phyloP scores from a whole-genome alignment of 2,888 invertebrate species.

The Eupithecia subfuscata region DNA sequence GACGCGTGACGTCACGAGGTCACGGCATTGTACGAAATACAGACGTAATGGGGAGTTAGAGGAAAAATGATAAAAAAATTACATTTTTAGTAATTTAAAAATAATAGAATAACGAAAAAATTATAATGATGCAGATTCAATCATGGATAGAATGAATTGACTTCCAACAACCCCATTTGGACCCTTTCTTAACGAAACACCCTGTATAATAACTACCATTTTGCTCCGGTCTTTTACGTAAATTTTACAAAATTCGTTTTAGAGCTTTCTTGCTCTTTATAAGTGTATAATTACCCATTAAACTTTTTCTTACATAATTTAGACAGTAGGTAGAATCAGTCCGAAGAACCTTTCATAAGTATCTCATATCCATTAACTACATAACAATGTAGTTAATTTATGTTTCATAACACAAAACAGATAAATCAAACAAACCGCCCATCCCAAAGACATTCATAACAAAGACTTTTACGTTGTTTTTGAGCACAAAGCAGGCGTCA shows the following conservation, averaged over 20 bases:
- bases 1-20: constrained; percentile 22
- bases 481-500: not conserved
- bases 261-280: not conserved
- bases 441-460: constrained; percentile 5
- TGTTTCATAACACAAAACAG: constrained; percentile 8
- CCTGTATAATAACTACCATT: not conserved
- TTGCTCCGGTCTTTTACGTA: not conserved
- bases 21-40: constrained; percentile 15
- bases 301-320: not conserved
- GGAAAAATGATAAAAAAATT: too few relatives aligned
- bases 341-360: not conserved
- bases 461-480: constrained; percentile 4
- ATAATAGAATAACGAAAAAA: not conserved
- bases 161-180: not conserved
- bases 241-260: not conserved
- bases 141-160: not conserved
- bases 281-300: too few relatives aligned
- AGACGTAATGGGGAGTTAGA: not conserved
- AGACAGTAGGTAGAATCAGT: not conserved
- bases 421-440: constrained; percentile 7
- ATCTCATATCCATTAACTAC: not conserved
- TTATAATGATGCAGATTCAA: not conserved
- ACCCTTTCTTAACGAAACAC: not conserved
- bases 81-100: too few relatives aligned
- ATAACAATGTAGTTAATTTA: constrained; percentile 5